Evolutionary conservation across 2,797 vertebrate genomes (phyloP).

Genomic region (Crenuchus spilurus): DNA sequence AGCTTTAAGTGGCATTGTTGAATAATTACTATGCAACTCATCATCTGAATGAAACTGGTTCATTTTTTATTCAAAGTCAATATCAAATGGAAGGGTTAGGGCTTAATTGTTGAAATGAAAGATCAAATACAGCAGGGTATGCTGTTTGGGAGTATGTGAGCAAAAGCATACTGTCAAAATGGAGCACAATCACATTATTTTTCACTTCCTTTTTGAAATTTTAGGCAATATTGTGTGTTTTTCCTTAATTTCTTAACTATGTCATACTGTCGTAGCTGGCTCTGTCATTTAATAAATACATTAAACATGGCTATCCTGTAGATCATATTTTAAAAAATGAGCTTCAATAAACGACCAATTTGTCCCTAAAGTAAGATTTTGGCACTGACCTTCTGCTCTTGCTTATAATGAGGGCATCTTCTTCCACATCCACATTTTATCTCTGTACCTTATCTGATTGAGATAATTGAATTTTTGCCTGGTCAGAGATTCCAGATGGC

Average conservation of each 20-base stretch:
- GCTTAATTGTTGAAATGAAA: slow-evolving; percentile 50
- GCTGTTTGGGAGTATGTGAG: slow-evolving; percentile 23
- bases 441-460: slow-evolving; percentile 10
- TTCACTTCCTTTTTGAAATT: slow-evolving; percentile 32
- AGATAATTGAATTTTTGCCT: slow-evolving; percentile 22
- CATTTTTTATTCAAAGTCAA: slow-evolving; percentile 31
- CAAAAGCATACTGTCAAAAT: slow-evolving; percentile 55
- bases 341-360: too few relatives aligned
- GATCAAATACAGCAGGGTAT: slow-evolving; percentile 43
- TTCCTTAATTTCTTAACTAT: background rate
- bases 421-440: background rate
- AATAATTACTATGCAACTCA: slow-evolving; percentile 51
- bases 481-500: background rate
- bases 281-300: too few relatives aligned
- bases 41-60: slow-evolving; percentile 44
- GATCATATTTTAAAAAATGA: too few relatives aligned
- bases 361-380: slow-evolving; percentile 1
- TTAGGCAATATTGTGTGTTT: background rate
- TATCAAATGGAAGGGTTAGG: slow-evolving; percentile 39
- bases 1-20: slow-evolving; percentile 24
- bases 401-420: background rate
- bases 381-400: background rate
- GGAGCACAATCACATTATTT: slow-evolving; percentile 59
- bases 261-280: background rate
- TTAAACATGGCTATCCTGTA: too few relatives aligned